phyloP scores from a whole-genome alignment of 2,888 invertebrate genomes.

The Cerastoderma edule region DNA sequence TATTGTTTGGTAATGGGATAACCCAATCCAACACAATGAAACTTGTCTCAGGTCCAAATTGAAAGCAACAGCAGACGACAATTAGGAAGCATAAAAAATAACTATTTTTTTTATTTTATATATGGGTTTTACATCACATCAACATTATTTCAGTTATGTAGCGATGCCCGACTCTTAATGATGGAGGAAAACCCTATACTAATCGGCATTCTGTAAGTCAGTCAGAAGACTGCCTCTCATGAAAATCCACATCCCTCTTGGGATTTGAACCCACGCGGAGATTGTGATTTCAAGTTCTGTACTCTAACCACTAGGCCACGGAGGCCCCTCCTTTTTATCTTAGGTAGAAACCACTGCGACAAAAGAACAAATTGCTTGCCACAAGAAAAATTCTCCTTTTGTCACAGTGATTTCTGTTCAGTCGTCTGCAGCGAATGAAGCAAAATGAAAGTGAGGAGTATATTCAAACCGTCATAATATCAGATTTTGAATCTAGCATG shows the following conservation, averaged over 20 bases:
- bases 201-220: not conserved
- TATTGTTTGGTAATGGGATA: too few relatives aligned
- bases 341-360: not conserved
- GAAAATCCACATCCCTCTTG: not conserved
- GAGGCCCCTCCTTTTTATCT: too few relatives aligned
- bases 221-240: not conserved
- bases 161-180: not conserved
- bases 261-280: too few relatives aligned
- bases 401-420: not conserved
- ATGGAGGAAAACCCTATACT: not conserved
- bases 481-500: not conserved
- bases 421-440: not conserved
- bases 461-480: not conserved
- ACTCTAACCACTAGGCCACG: too few relatives aligned
- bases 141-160: too few relatives aligned
- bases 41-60: too few relatives aligned
- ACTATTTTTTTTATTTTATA: too few relatives aligned
- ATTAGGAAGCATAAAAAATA: too few relatives aligned
- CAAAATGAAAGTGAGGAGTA: not conserved
- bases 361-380: not conserved
- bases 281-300: too few relatives aligned
- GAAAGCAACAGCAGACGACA: too few relatives aligned
- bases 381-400: not conserved
- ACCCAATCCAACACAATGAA: too few relatives aligned
- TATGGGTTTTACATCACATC: too few relatives aligned